Evolutionary conservation across 23 tunicate genomes (phyloP).

Genomic region (Pegea sp.): DNA sequence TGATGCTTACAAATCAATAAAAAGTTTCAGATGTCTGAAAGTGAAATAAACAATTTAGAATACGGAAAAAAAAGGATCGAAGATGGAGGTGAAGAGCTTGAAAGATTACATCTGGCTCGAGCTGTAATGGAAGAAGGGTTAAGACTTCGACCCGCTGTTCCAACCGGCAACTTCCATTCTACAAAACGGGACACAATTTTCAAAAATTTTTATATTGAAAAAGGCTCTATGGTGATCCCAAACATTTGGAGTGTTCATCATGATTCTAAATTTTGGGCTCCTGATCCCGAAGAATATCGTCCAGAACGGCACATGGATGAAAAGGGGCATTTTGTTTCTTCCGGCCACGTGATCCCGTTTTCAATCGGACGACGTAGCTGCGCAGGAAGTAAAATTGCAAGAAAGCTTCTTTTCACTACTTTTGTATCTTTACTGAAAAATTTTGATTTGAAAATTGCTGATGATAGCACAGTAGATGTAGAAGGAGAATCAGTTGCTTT

Average conservation of each 20-base stretch:
- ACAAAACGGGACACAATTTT: constrained; percentile 26
- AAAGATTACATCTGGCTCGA: not conserved
- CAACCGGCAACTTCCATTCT: constrained; percentile 21
- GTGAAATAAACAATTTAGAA: no score
- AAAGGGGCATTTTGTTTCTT: constrained; percentile 25
- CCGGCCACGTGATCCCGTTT: constrained; percentile 54
- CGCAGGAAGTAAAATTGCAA: constrained; percentile 37
- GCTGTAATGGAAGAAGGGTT: constrained; percentile 42
- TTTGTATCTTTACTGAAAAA: constrained; percentile 11
- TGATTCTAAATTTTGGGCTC: constrained; percentile 37
- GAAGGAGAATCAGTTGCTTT: not conserved
- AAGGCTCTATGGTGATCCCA: constrained; percentile 21
- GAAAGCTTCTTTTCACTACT: constrained; percentile 15
- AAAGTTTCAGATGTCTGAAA: no score
- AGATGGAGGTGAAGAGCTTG: not conserved
- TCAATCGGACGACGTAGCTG: constrained; percentile 33
- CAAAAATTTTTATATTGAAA: constrained; percentile 21
- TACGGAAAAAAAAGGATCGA: not conserved
- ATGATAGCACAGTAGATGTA: not conserved
- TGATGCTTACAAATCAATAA: no score
- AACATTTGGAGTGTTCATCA: constrained; percentile 71
- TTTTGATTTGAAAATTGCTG: constrained; percentile 11
- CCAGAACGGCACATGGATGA: constrained; percentile 63
- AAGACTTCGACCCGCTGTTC: constrained; percentile 51
- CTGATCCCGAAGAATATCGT: constrained; percentile 45